phyloP scores from a whole-genome alignment of 2,113 vertebrate species.

The Siphamia tubifer region DNA sequence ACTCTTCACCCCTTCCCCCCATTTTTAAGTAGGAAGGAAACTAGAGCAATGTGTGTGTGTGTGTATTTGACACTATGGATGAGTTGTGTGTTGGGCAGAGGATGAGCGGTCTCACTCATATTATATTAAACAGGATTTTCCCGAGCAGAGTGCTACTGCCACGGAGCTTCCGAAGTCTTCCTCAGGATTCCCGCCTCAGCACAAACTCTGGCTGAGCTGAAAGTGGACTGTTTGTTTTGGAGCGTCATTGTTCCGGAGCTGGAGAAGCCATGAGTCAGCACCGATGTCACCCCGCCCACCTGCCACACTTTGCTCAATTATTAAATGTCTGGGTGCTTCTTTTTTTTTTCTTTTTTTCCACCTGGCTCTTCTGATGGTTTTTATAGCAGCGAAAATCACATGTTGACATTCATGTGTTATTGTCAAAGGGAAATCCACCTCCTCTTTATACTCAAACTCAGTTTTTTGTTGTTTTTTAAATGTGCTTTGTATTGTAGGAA shows the following conservation, averaged over 20 bases:
- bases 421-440: slow-evolving; percentile 8
- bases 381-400: slow-evolving; percentile 43
- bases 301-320: slow-evolving; percentile 66
- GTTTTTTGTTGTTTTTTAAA: not conserved
- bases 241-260: slow-evolving; percentile 62
- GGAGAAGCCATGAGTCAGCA: slow-evolving; percentile 75
- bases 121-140: slow-evolving; percentile 82
- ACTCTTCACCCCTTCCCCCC: slow-evolving; percentile 61
- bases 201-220: slow-evolving; percentile 46
- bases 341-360: too few relatives aligned
- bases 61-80: slow-evolving; percentile 29
- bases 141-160: slow-evolving; percentile 74
- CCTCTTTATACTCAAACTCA: not conserved
- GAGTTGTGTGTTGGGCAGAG: slow-evolving; percentile 20
- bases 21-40: slow-evolving; percentile 62
- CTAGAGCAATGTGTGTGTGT: slow-evolving; percentile 53
- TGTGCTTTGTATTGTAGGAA: not conserved
- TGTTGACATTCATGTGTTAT: not conserved
- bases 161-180: slow-evolving; percentile 74
- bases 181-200: slow-evolving; percentile 77
- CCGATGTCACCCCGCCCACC: slow-evolving; percentile 56
- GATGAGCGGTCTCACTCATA: slow-evolving; percentile 50
- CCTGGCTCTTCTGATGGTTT: slow-evolving; percentile 48
- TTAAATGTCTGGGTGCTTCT: slow-evolving; percentile 61
- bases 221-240: slow-evolving; percentile 77